Evolutionary conservation across 35 echinoderm and acorn worm genomes (phyloP), one percentile per base, ranked within the genome.

Genomic region (Strongylocentrotus purpuratus): DNA sequence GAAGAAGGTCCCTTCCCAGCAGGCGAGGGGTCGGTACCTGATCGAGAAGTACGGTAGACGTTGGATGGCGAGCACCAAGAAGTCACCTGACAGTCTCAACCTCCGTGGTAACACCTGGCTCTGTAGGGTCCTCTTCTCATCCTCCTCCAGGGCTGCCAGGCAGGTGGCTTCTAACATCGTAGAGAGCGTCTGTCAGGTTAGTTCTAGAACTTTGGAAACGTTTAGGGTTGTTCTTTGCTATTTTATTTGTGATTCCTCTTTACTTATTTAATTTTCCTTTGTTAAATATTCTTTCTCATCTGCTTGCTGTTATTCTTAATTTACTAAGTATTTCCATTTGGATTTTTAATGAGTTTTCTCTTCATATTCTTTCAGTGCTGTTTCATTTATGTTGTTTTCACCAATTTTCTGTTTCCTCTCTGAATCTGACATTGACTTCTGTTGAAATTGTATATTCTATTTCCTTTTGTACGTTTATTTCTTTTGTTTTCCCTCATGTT

Each of bases 111-210:
- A 93, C 86, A 98, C 97, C 87, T 99, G 98, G 98, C 95, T 99
- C 33, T 48, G 98, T 71, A 35, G 97, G 11, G 98, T 99, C 1
- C 95, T 99, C 55, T 99, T 99, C 70, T 98, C 98, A 4, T 96
- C 98, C 0, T 99, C 97, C 10, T 99, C 98, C 33, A 87, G 98
- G 31, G 96, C 97, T 22, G 98, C 98, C 8, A 94, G 98, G 65
- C 98, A 99, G 59, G 98, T 98, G 33, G 98, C 98, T 85, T 99
- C 97, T 65, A 99, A 99, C 94, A 99, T 99, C 65, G 98, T 99
- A n/a, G 98, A 99, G 92, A 97, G 97, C 31, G 95, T 99, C 41
- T 99, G 98, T 92, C 98, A 99, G 94, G 98, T 99, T 11, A 35
- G 89, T 46, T 86, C 0, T 55, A 15, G 15, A 0, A 2, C 11